Evolutionary conservation across 2,113 vertebrate genomes (phyloP).

Genomic region (Furnarius figulus): DNA sequence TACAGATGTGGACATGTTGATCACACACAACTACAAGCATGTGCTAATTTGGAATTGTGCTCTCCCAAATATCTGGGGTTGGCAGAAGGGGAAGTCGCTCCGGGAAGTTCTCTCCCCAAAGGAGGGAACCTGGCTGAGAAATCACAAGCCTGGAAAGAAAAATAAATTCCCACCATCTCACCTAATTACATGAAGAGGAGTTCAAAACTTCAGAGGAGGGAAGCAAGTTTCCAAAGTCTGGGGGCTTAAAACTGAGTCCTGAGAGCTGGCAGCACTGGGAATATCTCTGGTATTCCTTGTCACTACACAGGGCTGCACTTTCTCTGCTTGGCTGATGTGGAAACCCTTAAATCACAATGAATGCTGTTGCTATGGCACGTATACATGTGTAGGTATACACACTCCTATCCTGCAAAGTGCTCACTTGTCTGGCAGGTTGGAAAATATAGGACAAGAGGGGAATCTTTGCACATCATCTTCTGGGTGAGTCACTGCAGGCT

Average conservation of each 20-base stretch:
- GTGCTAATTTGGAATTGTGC: background rate
- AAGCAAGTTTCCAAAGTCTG: background rate
- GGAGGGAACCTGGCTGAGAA: background rate
- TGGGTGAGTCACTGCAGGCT: conserved; percentile 52
- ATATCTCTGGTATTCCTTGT: background rate
- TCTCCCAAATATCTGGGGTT: background rate
- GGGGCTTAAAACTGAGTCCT: background rate
- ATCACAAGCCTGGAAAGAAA: background rate
- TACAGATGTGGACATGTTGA: background rate
- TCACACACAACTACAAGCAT: background rate
- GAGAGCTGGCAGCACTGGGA: background rate
- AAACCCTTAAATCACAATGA: background rate
- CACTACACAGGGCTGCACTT: background rate
- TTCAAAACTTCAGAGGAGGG: background rate
- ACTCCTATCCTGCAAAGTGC: background rate
- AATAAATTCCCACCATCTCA: conserved; percentile 9
- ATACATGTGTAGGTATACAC: background rate
- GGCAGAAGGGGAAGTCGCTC: background rate
- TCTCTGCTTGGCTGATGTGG: background rate
- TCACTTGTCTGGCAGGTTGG: conserved; percentile 30
- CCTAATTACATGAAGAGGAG: background rate
- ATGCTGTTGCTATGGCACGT: background rate
- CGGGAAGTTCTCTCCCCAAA: background rate
- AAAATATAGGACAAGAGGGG: conserved; percentile 40
- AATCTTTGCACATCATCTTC: background rate